Conservation (phyloP, 1,140 invertebrate genomes). For the Cheumatopsyche charites region DNA sequence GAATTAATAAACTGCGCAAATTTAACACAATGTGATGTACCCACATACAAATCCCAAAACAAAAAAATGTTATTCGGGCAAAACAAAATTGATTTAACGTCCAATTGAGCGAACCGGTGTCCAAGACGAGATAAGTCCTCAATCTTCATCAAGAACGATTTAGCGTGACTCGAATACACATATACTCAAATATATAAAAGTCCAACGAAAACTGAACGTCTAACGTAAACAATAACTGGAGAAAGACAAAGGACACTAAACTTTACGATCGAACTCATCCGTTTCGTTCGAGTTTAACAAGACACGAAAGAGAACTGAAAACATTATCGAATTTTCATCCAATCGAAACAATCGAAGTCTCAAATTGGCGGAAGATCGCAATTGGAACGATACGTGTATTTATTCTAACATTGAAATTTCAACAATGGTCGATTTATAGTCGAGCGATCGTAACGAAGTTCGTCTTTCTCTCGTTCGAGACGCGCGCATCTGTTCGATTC, state of each 20-base stretch:
- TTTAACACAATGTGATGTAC: too few relatives aligned
- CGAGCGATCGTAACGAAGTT: too few relatives aligned
- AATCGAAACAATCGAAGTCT: neutral
- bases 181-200: slow-evolving; percentile 29
- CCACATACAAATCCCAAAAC: too few relatives aligned
- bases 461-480: too few relatives aligned
- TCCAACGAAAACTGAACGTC: slow-evolving; percentile 28
- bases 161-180: slow-evolving; percentile 16
- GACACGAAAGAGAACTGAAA: neutral
- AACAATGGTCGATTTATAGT: too few relatives aligned
- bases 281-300: neutral
- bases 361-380: too few relatives aligned
- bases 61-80: neutral
- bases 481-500: too few relatives aligned
- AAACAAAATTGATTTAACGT: slow-evolving; percentile 1
- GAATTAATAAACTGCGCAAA: too few relatives aligned
- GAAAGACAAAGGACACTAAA: slow-evolving; percentile 34
- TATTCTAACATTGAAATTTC: too few relatives aligned
- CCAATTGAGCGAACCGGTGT: slow-evolving; percentile 11
- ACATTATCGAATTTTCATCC: slow-evolving; percentile 4
- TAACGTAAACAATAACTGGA: slow-evolving; percentile 35
- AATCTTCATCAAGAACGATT: slow-evolving; percentile 26
- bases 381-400: too few relatives aligned
- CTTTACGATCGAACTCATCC: slow-evolving; percentile 24
- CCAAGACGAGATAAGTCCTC: slow-evolving; percentile 26